Conservation (phyloP, 2,888 invertebrate species). For the Notocelia uddmanniana region DNA sequence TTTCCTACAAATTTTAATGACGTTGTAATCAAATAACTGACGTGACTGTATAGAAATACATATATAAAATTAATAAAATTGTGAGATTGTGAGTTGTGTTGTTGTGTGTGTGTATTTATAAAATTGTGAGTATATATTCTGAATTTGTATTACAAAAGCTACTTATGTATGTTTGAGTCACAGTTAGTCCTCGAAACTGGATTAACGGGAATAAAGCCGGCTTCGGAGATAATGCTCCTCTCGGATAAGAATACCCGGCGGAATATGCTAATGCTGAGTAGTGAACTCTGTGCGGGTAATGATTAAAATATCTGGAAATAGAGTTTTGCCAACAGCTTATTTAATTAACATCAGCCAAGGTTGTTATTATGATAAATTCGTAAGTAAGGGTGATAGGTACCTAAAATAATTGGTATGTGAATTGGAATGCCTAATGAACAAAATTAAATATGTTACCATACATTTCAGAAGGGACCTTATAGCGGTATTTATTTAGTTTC, state of each 20-base stretch:
- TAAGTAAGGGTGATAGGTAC: background rate
- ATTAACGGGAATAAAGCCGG: constrained; percentile 42
- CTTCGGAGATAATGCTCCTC: constrained; percentile 33
- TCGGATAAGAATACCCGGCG: constrained; percentile 29
- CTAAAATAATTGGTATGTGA: background rate
- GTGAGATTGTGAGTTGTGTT: too few species aligned
- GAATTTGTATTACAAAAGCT: constrained; percentile 24
- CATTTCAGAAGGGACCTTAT: too few species aligned
- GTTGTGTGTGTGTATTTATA: background rate
- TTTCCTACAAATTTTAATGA: too few species aligned
- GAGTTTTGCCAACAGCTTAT: constrained; percentile 1
- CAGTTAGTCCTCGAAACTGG: constrained; percentile 32
- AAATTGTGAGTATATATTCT: constrained; percentile 8
- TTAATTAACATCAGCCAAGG: background rate
- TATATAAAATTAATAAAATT: too few species aligned
- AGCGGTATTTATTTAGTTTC: too few species aligned
- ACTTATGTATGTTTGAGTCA: constrained; percentile 37
- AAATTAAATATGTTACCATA: background rate
- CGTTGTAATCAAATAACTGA: too few species aligned
- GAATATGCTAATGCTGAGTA: constrained; percentile 39
- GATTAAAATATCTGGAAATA: constrained; percentile 26
- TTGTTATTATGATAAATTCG: background rate
- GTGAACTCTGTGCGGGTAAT: constrained; percentile 28
- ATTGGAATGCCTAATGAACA: too few species aligned
- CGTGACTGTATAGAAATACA: too few species aligned